Evolutionary conservation across 2,888 invertebrate species (phyloP).

Genomic region (Agonopterix subpropinquella): DNA sequence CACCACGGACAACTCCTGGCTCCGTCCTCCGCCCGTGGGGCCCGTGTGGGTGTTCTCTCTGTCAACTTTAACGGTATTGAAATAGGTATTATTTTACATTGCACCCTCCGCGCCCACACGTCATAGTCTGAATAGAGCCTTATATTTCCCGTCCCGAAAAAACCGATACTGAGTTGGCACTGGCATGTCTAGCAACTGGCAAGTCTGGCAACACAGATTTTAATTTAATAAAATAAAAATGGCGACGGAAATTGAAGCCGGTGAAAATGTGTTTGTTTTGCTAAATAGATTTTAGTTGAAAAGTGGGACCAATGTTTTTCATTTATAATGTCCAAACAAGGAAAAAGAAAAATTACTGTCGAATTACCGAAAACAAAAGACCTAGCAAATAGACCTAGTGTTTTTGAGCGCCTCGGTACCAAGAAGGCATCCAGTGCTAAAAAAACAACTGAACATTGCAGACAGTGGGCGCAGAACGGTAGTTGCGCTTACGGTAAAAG

Average conservation of each 20-base stretch:
- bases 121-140: too few species aligned
- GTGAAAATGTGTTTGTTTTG: constrained; percentile 27
- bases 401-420: constrained; percentile 88
- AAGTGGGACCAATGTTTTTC: constrained; percentile 64
- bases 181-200: neutral
- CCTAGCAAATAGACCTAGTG: constrained; percentile 82
- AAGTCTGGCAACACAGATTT: neutral
- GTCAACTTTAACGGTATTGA: too few species aligned
- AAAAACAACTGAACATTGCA: constrained; percentile 81
- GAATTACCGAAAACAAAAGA: constrained; percentile 83
- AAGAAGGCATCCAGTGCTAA: constrained; percentile 77
- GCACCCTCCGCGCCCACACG: too few species aligned
- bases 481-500: constrained; percentile 86
- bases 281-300: constrained; percentile 32
- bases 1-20: too few species aligned
- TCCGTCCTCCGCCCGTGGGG: too few species aligned
- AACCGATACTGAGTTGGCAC: too few species aligned
- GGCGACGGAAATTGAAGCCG: constrained; percentile 20
- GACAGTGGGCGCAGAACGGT: constrained; percentile 86
- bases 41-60: too few species aligned
- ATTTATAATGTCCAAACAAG: constrained; percentile 77
- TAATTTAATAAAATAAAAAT: constrained; percentile 5
- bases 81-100: too few species aligned
- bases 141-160: too few species aligned
- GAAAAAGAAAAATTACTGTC: constrained; percentile 86